phyloP scores from a whole-genome alignment of 2,113 vertebrate species.

The Spilogale gracilis region DNA sequence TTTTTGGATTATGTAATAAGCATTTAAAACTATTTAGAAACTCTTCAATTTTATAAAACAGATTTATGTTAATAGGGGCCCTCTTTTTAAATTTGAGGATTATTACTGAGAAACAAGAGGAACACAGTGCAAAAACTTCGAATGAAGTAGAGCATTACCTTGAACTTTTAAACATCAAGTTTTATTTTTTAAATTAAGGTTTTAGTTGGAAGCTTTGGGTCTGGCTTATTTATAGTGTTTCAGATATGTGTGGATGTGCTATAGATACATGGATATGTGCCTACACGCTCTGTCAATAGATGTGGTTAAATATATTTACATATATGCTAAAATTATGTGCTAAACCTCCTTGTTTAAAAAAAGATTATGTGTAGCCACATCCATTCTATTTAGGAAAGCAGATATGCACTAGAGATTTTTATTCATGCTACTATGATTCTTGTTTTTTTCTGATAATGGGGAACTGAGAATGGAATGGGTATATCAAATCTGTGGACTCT shows the following conservation, averaged over 20 bases:
- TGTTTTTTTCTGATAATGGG: not conserved
- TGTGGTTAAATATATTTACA: slow-evolving; percentile 2
- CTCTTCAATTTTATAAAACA: slow-evolving; percentile 2
- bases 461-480: not conserved
- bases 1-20: not conserved
- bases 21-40: slow-evolving; percentile 5
- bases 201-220: slow-evolving; percentile 2
- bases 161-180: not conserved
- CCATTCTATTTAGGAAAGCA: slow-evolving; percentile 29
- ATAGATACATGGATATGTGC: not conserved
- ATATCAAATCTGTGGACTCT: slow-evolving; percentile 14
- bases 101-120: not conserved
- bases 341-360: slow-evolving; percentile 50
- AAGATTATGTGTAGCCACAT: not conserved
- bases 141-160: not conserved
- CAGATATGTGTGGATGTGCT: slow-evolving; percentile 35
- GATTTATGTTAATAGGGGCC: not conserved
- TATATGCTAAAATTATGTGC: slow-evolving; percentile 42
- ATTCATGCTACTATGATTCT: not conserved
- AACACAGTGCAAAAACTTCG: not conserved
- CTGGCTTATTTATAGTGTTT: slow-evolving; percentile 59
- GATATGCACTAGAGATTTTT: not conserved
- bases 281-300: slow-evolving; percentile 38
- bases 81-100: not conserved
- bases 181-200: slow-evolving; percentile 33